Evolutionary conservation across 2,797 vertebrate genomes (phyloP), one percentile per base, ranked within the genome.

Genomic region (Sebastes paucispinis): DNA sequence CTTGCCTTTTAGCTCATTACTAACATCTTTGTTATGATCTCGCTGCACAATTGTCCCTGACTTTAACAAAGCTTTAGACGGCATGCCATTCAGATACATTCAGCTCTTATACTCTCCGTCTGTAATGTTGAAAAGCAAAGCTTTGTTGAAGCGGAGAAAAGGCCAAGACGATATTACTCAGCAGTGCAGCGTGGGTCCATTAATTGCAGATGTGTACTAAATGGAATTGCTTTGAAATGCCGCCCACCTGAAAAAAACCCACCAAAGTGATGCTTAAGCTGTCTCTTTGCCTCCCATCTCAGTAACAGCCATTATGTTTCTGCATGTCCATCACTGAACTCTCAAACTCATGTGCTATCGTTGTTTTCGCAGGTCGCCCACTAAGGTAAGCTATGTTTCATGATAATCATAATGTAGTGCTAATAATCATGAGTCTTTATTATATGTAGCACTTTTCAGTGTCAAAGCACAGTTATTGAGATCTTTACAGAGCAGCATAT

Each of bases 281-380:
- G 64, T 79, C 60, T 81, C 50, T 83, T 71, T 79, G 75, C 14
- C 79, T 81, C 60, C 47, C 16, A 22, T 81, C 55, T 75, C 63
- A 65, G 29, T 79, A 66, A n/a, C 55, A 78, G 57, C 24, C 72
- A 22, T 79, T 78, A 66, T 43, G 32, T 79, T 74, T 83, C 63
- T 66, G 20, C 34, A 24, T 70, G 47, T 69, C 8, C 62, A 60
- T 67, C 57, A 59, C 75, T 62, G 36, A 70, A 75, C 67, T 75
- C 69, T 39, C 59, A 74, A 87, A 90, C 77, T 82, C 27, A 32
- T 88, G 25, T 82, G 25, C 31, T 87, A 11, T 89, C 65, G 11
- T 77, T 89, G 65, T 85, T 88, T 85, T 88, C 83, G 47, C 92
- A 96, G 96, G 86, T 96, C 96, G 1, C 95, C 96, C 2, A 94